Evolutionary conservation across 2,888 invertebrate species (phyloP), one percentile per base, ranked within the genome.

Genomic region (Drosophila nr. perissopoda): DNA sequence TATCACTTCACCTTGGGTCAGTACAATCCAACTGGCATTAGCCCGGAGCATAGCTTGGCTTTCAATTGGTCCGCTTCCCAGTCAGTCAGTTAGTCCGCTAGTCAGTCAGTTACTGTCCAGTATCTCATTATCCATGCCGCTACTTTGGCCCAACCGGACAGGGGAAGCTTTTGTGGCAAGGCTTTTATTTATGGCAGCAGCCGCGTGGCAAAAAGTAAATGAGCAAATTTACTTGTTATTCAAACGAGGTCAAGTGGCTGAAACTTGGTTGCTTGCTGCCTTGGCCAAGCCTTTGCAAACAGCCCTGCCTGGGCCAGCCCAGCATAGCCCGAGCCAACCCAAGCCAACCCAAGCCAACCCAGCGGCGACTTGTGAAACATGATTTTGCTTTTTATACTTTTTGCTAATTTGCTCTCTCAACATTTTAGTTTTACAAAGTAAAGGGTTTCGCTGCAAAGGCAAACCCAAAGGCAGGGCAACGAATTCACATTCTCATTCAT

Each of bases 311-410:
- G 18, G 21, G 16, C 46, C 67, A 31, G 31, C 48, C 31, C 34
- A 18, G 27, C 27, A 33, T 62, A 29, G 27, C 40, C 13, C 49
- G 29, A 29, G 21, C 49, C 63, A 58, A 52, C 66, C 11, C 51
- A n/a, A 27, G n/a, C 40, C 31, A 13, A 21, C 52, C 16, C 4
- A 11, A 13, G 38, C 11, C 52, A 33, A 56, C 57, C 51, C 59
- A 52, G 68, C 58, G 80, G 81, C 82, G 84, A 84, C 84, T 84
- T 86, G 87, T 87, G 87, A 83, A 86, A 86, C 87, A 86, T 87
- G 87, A 87, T 87, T 86, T 86, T 82, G 81, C 85, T 86, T 84
- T 86, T 84, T 86, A 87, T 87, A 74, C 79, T 82, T 82, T 79
- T 86, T 81, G 79, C 84, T 87, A 85, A 85, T 87, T 85, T 84